These are phyloP conservation scores for Euplagia quadripunctaria DNA, from an alignment of 2,888 invertebrate species.

Conservation along the genomic window DNA sequence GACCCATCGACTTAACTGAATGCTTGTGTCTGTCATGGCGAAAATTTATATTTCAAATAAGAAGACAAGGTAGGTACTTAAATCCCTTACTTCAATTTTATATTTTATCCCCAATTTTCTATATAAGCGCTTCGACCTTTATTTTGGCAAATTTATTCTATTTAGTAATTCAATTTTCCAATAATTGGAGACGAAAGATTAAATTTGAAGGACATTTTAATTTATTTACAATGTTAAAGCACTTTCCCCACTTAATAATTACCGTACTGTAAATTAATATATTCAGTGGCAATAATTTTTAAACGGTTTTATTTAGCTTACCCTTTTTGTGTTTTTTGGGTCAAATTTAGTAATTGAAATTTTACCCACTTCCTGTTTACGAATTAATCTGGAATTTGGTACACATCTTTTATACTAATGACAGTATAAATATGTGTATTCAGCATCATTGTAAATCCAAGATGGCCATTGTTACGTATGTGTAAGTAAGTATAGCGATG, in stretches of 20 bases:
- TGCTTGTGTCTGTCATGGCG: too few species aligned
- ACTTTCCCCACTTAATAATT: background rate
- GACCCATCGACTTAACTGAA: too few species aligned
- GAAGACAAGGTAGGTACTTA: background rate
- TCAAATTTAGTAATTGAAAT: too few species aligned
- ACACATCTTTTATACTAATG: too few species aligned
- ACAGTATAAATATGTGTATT: too few species aligned
- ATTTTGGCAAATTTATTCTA: background rate
- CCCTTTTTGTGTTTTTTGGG: too few species aligned
- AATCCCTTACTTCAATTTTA: conserved; percentile 4
- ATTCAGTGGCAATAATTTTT: background rate
- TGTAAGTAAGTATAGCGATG: too few species aligned
- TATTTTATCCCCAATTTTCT: conserved; percentile 9
- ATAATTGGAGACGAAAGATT: background rate
- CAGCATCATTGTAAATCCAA: too few species aligned
- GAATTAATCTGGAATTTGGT: too few species aligned
- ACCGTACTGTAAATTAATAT: background rate
- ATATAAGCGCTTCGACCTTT: conserved; percentile 2
- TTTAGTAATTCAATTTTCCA: conserved; percentile 5
- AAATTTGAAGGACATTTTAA: conserved; percentile 8
- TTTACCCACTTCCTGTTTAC: too few species aligned
- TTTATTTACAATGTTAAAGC: conserved; percentile 8
- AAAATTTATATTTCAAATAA: too few species aligned
- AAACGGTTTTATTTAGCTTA: background rate
- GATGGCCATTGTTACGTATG: too few species aligned